Base-by-base conservation (phyloP, 2,888 invertebrate genomes). In the Harmothoe impar region DNA sequence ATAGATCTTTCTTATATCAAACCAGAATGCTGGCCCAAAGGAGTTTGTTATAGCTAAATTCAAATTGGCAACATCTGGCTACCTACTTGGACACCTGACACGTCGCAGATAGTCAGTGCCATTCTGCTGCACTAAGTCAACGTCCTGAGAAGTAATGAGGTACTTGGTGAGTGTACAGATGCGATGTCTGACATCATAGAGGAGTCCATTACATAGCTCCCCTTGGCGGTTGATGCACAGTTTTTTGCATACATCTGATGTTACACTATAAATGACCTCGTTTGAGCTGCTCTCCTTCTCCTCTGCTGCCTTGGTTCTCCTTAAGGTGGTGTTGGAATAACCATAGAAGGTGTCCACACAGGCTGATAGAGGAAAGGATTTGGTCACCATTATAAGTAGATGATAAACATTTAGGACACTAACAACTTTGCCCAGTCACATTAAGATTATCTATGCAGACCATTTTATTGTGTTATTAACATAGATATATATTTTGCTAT, bases 111-210 rank as follows among this genome's bases (percentile, higher is more conserved):
- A 77, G 33, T 77, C 77, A 31, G 33, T 31, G 5, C 77, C 77
- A 7, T 33, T 5, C 33, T 77, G 29, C 31, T 10, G 5, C 33
- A 77, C 77, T 5, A 77, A 12, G 5, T 77, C 31, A 5, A 77
- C 77, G 31, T 7, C 77, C 33, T 23, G 29, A 31, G 77, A 77
- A 29, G 77, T 77, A 12, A 31, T 10, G 15, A 77, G 77, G 77
- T 77, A 77, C 33, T 77, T 77, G 77, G 77, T 77, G 10, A 77
- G 77, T 1, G 77, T 77, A 33, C 77, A 77, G 31, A 77, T 33
- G 10, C 31, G 25, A 29, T 77, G 7, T 25, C 7, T 31, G 29
- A 33, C 33, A 10, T 77, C 77, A 77, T 77, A 77, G 31, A 77
- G 77, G 12, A 77, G 29, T 10, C 77, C 33, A 23, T 77, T 77